Percentiles rank a stretch among this genome's conserved stretches.
Evolutionary conservation across 2,113 vertebrate species (phyloP).

Genomic region (Calyptommatus sinebrachiatus): DNA sequence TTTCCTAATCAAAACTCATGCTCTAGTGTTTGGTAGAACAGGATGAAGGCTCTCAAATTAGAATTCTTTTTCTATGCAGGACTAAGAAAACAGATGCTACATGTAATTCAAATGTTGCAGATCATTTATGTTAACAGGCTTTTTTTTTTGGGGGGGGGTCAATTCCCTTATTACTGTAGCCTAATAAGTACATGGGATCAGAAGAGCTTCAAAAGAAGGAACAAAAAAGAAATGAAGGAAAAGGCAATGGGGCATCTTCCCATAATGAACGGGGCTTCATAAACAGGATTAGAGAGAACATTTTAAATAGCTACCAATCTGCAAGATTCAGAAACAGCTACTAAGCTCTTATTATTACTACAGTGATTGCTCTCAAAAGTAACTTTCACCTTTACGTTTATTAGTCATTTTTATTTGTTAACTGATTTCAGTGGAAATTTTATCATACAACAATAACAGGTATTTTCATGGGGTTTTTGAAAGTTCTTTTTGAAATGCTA

Average conservation of each 20-base stretch:
- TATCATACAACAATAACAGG: conserved; percentile 4
- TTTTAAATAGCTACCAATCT: neutral
- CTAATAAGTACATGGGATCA: too few species aligned
- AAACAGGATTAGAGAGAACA: neutral
- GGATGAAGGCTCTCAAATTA: neutral
- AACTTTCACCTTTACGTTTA: neutral
- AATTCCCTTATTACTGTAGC: too few species aligned
- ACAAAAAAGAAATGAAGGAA: neutral
- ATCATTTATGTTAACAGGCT: too few species aligned
- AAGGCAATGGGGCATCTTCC: too few species aligned
- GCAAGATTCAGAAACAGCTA: neutral
- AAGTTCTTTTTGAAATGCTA: neutral
- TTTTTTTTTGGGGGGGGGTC: too few species aligned
- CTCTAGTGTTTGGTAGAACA: neutral
- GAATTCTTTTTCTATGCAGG: neutral
- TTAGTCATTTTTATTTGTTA: neutral
- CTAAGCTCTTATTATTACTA: neutral
- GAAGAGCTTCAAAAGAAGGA: neutral
- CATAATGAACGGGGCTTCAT: too few species aligned
- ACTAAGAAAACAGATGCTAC: neutral
- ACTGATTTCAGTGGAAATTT: conserved; percentile 29
- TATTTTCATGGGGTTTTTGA: neutral
- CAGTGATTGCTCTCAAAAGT: neutral
- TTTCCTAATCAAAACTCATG: neutral
- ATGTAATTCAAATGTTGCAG: neutral